Conservation (phyloP, 2,797 vertebrate species). For the Anguilla anguilla region DNA sequence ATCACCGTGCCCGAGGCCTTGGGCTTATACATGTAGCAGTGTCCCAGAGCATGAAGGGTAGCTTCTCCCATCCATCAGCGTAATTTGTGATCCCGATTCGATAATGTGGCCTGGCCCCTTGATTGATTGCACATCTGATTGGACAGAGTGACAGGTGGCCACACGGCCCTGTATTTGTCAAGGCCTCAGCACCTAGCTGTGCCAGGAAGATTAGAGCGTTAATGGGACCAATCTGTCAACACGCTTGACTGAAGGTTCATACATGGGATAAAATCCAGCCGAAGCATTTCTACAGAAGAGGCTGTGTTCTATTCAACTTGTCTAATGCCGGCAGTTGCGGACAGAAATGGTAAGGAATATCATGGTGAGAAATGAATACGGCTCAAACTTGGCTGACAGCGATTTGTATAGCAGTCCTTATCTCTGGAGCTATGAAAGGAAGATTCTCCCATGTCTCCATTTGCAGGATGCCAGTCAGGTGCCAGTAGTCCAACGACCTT, state of each 20-base stretch:
- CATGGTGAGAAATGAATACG: neutral
- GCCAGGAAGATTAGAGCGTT: slow-evolving; percentile 15
- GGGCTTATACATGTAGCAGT: neutral
- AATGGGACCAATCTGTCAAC: slow-evolving; percentile 28
- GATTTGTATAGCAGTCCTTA: neutral
- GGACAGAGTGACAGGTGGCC: slow-evolving; percentile 16
- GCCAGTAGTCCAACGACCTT: neutral
- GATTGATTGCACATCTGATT: slow-evolving; percentile 18
- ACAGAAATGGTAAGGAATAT: neutral
- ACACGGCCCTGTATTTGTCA: slow-evolving; percentile 20
- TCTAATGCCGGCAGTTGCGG: neutral
- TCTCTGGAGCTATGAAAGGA: neutral
- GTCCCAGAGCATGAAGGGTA: neutral
- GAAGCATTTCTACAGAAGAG: neutral
- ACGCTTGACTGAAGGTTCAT: slow-evolving; percentile 3
- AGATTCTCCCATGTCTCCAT: neutral
- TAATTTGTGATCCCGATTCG: slow-evolving; percentile 22
- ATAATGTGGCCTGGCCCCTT: neutral
- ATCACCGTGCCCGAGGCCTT: neutral
- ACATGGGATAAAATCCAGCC: neutral
- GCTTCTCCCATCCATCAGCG: slow-evolving; percentile 24
- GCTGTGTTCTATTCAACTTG: neutral
- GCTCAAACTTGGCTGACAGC: neutral
- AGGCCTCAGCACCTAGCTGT: slow-evolving; percentile 4
- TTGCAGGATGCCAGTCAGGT: neutral